Percentiles rank a stretch among this genome's conserved stretches.
phyloP scores from a whole-genome alignment of 2,113 vertebrate species.

The Brachirus orientalis region DNA sequence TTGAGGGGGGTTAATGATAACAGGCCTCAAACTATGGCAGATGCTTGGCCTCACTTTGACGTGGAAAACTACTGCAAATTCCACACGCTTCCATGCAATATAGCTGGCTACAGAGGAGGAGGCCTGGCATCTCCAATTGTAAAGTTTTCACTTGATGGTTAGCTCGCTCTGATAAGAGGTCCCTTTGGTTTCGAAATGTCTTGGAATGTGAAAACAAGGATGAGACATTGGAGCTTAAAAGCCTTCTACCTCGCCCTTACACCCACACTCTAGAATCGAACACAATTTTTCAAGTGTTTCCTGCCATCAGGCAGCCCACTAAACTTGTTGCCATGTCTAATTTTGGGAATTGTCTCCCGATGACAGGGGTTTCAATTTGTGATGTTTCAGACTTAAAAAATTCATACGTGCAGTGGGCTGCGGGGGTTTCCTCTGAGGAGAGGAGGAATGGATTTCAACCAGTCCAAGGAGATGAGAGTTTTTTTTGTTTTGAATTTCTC shows the following conservation, averaged over 20 bases:
- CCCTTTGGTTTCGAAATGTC: constrained; percentile 48
- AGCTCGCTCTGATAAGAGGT: constrained; percentile 49
- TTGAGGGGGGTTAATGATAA: constrained; percentile 67
- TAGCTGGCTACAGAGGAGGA: constrained; percentile 41
- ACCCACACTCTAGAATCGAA: constrained; percentile 15
- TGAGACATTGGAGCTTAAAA: constrained; percentile 22
- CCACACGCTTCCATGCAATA: constrained; percentile 53
- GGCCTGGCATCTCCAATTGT: constrained; percentile 57
- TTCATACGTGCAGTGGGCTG: constrained; percentile 32
- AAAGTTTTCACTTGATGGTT: constrained; percentile 32
- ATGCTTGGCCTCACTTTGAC: constrained; percentile 62
- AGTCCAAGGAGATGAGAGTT: constrained; percentile 27
- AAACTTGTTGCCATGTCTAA: constrained; percentile 48
- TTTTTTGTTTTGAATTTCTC: constrained; percentile 42
- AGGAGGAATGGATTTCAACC: constrained; percentile 51
- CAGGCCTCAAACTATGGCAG: constrained; percentile 62
- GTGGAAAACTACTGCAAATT: constrained; percentile 64
- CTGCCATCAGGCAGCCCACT: constrained; percentile 1
- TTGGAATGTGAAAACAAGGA: constrained; percentile 26
- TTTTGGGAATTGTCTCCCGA: constrained; percentile 49
- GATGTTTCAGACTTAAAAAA: constrained; percentile 20
- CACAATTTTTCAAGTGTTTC: constrained; percentile 40
- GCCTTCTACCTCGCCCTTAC: constrained; percentile 19
- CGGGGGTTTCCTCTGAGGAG: constrained; percentile 37
- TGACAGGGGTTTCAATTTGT: constrained; percentile 50